phyloP scores from a whole-genome alignment of 2,797 vertebrate species.

The Zalophus californianus region DNA sequence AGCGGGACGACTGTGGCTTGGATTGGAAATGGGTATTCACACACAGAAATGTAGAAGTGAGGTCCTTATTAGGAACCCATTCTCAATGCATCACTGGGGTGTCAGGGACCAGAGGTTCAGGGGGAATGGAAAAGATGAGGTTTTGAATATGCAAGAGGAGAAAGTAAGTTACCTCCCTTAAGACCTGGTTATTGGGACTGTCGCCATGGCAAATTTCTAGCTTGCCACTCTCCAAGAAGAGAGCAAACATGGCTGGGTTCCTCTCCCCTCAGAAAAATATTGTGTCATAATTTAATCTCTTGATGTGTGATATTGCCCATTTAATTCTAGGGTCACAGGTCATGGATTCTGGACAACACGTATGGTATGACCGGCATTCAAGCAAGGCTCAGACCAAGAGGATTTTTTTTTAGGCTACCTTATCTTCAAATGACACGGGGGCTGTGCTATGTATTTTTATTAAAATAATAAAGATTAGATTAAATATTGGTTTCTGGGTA shows the following conservation, averaged over 20 bases:
- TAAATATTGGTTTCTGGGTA: background rate
- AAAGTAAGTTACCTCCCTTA: background rate
- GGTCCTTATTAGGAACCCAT: background rate
- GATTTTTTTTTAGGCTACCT: background rate
- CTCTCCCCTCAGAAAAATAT: background rate
- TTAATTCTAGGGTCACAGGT: background rate
- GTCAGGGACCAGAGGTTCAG: background rate
- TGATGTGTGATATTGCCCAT: background rate
- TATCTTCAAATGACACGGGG: background rate
- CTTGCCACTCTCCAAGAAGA: background rate
- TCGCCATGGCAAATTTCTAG: background rate
- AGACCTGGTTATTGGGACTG: background rate
- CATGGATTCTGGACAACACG: background rate
- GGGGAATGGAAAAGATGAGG: background rate
- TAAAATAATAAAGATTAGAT: background rate
- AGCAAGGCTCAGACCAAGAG: background rate
- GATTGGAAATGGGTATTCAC: background rate
- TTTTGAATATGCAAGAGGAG: background rate
- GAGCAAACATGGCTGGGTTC: background rate
- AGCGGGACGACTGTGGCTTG: background rate
- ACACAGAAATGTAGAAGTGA: background rate
- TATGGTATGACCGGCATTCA: background rate
- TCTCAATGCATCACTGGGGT: background rate
- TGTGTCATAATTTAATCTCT: background rate
- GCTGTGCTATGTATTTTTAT: background rate